Evolutionary conservation across 2,888 invertebrate species (phyloP).

Genomic region (Pachydiplax longipennis): DNA sequence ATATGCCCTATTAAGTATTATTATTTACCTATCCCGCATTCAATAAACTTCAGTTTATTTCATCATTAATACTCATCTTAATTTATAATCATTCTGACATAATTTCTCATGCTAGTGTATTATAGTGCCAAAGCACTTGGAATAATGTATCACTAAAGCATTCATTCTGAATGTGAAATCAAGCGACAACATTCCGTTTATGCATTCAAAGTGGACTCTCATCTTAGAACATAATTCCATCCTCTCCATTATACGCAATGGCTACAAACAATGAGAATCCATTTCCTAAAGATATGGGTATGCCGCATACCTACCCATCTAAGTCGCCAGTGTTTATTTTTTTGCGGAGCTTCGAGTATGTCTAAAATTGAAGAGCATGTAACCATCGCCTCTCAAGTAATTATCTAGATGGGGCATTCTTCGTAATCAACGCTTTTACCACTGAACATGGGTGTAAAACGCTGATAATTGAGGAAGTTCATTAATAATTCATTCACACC

Average conservation of each 20-base stretch:
- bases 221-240: not conserved
- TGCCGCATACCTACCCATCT: not conserved
- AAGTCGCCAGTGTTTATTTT: not conserved
- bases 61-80: too few relatives aligned
- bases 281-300: not conserved
- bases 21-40: too few relatives aligned
- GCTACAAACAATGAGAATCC: not conserved
- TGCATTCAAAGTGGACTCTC: not conserved
- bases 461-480: not conserved
- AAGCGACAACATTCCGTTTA: not conserved
- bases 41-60: too few relatives aligned
- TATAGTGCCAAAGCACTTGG: not conserved
- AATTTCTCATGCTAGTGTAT: too few relatives aligned
- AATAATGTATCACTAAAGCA: too few relatives aligned
- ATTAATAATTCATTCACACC: not conserved
- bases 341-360: not conserved
- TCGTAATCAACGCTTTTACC: not conserved
- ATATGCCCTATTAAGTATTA: too few relatives aligned
- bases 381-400: not conserved
- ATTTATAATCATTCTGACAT: too few relatives aligned
- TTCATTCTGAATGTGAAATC: not conserved
- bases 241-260: not conserved
- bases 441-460: not conserved
- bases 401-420: not conserved
- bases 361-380: not conserved